phyloP scores from a whole-genome alignment of 2,797 vertebrate species.

The Poeciliopsis paucimaculata region DNA sequence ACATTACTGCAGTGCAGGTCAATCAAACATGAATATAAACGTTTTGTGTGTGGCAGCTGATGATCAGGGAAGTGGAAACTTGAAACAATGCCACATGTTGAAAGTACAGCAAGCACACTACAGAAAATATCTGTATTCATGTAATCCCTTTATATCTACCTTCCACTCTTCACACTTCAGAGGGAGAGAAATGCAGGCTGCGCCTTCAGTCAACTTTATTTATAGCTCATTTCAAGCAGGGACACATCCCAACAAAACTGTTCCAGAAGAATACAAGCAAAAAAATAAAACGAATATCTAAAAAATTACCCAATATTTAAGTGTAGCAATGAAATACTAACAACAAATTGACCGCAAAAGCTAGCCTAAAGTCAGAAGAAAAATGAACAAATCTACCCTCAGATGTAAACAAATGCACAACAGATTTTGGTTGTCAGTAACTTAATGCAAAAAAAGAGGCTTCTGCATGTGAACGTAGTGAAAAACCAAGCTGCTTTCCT shows the following conservation, averaged over 20 bases:
- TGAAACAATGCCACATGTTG: slow-evolving; percentile 41
- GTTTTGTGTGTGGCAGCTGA: slow-evolving; percentile 63
- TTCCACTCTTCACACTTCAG: not conserved
- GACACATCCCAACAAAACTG: not conserved
- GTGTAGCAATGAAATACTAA: not conserved
- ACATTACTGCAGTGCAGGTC: slow-evolving; percentile 77
- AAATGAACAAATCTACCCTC: not conserved
- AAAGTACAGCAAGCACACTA: slow-evolving; percentile 30
- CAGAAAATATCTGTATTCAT: not conserved
- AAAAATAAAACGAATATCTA: not conserved
- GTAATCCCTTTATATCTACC: not conserved
- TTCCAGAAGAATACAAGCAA: not conserved
- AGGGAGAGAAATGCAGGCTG: not conserved
- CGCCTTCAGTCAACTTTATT: not conserved
- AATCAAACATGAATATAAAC: slow-evolving; percentile 76
- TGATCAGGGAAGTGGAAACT: slow-evolving; percentile 34
- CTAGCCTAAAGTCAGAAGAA: not conserved
- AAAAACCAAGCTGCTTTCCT: not conserved
- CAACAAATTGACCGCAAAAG: not conserved
- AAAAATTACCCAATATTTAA: not conserved
- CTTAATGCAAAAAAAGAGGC: not conserved
- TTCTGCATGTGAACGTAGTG: not conserved
- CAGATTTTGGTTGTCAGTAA: not conserved
- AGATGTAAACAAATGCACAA: not conserved
- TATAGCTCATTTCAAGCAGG: not conserved